A percentile compares a stretch with the other conserved stretches of the same genome.
Conservation (phyloP, 2,113 vertebrate genomes). For the Triplophysa siluroides region DNA sequence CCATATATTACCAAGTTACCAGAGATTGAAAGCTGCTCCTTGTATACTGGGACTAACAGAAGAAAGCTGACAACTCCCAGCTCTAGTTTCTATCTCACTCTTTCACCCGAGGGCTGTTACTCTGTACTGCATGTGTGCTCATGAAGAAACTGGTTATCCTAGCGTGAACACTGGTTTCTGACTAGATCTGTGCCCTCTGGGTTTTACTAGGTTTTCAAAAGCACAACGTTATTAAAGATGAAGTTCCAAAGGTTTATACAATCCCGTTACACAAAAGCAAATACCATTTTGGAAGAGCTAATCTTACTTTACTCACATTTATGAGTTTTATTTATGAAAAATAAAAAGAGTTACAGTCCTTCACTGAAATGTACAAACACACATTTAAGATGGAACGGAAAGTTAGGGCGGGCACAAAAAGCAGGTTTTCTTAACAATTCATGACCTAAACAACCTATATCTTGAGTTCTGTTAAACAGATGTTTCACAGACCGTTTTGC, state of each 20-base stretch:
- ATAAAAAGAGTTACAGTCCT: neutral
- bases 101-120: slow-evolving; percentile 33
- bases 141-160: slow-evolving; percentile 51
- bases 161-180: slow-evolving; percentile 45
- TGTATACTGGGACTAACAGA: neutral
- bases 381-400: neutral
- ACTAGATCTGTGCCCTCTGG: slow-evolving; percentile 42
- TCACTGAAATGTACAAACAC: neutral
- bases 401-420: neutral
- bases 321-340: neutral
- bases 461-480: too few relatives aligned
- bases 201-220: slow-evolving; percentile 13
- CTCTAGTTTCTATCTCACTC: slow-evolving; percentile 29
- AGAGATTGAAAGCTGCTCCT: slow-evolving; percentile 6
- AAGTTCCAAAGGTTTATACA: neutral
- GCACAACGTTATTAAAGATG: neutral
- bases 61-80: slow-evolving; percentile 17
- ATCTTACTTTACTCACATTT: neutral
- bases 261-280: neutral
- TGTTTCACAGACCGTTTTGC: too few relatives aligned
- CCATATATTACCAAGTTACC: neutral
- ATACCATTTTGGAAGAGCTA: neutral
- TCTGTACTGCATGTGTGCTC: neutral
- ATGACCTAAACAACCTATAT: neutral
- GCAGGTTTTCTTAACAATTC: neutral